Base-by-base conservation (phyloP, 2,888 invertebrate genomes). In the Adelphocoris suturalis region DNA sequence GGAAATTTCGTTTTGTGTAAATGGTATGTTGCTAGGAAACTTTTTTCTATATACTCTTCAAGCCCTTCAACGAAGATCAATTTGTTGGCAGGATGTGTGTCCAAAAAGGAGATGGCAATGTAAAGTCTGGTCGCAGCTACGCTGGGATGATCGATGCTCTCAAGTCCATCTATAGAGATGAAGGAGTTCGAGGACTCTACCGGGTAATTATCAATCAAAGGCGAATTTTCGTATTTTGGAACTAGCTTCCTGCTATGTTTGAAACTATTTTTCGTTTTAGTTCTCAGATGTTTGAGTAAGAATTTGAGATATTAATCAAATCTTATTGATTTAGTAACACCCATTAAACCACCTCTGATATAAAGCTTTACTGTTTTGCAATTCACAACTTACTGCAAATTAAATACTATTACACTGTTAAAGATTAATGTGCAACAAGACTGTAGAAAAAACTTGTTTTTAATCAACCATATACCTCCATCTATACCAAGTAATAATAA, bases 141-240 rank as follows among this genome's bases (percentile, higher is more conserved):
- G 95, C 95, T 90, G 99, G 99, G 91, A 97, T 99, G 97, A 93
- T 96, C 16, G 98, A 99, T 94, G 98, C 98, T 19, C 95, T 99
- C 91, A 94, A 94, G 87, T 98, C 98, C 94, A 98, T 99, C 92
- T 98, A 97, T 94, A 95, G 95, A 93, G 95, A 95, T 82, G 99
- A 99, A 94, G 99, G 99, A 90, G 93, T 99, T 89, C 94, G 96
- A 91, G 99, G 99, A 80, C 94, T 99, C 90, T 99, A 99, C 93
- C 97, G 97, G 95, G 98, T 98, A 94, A 95, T 94, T 92, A 91
- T 37, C 86, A 52, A 61, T 37, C 55, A 68, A 28, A 52, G 19
- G 61, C 9, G 13, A 9, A 16, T 61, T 61, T 61, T 12, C n/a
- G 13, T 16, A 16, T 61, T 61, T 61, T 23, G 19, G 19, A 11